A percentile compares a stretch with the other conserved stretches of the same genome.
phyloP scores from a whole-genome alignment of 2,113 vertebrate species.

The Murina feae region DNA sequence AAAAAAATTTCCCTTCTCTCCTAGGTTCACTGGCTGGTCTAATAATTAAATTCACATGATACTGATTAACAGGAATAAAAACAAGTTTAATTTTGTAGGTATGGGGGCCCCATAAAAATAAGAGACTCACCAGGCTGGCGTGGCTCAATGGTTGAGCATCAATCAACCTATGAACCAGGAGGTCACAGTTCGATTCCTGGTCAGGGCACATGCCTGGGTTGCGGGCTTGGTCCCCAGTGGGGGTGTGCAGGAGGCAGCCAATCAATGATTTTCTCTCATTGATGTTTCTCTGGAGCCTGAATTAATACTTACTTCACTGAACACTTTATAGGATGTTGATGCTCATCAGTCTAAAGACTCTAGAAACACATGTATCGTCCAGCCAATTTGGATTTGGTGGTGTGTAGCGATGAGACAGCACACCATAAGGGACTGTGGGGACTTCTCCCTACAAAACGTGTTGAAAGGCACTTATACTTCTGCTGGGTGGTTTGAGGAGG shows the following conservation, averaged over 20 bases:
- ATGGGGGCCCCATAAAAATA: background rate
- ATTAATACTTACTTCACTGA: background rate
- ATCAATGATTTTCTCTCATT: too few relatives aligned
- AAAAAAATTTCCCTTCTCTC: background rate
- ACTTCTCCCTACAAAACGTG: background rate
- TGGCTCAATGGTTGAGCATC: too few relatives aligned
- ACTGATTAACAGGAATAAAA: background rate
- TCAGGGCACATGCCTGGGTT: too few relatives aligned
- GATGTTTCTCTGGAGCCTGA: background rate
- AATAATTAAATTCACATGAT: background rate
- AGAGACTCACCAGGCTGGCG: too few relatives aligned
- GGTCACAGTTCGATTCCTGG: too few relatives aligned
- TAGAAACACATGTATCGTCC: background rate
- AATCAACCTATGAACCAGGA: too few relatives aligned
- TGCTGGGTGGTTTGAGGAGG: background rate
- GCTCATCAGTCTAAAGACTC: background rate
- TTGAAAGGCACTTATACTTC: background rate
- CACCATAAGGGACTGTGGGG: too few relatives aligned
- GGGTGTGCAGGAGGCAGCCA: too few relatives aligned
- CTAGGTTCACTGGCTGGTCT: background rate
- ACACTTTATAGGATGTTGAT: background rate
- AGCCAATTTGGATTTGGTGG: background rate
- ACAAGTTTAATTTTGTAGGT: background rate
- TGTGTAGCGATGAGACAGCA: background rate
- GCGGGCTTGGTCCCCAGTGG: too few relatives aligned